Conservation (phyloP, 2,888 invertebrate species). For the Agrochola circellaris region DNA sequence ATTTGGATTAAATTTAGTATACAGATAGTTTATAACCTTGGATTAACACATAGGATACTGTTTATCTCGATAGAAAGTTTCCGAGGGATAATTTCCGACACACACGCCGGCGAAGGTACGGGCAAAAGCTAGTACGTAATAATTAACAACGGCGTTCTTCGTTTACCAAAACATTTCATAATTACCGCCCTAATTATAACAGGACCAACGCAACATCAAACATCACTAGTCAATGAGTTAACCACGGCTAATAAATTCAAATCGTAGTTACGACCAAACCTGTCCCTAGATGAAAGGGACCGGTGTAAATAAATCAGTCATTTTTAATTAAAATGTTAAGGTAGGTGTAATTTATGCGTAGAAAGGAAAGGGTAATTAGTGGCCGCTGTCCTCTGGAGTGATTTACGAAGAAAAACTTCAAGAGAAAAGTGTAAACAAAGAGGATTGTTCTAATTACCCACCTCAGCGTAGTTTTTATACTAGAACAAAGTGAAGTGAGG, state of each 20-base stretch:
- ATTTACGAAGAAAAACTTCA: constrained; percentile 59
- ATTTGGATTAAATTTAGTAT: too few relatives aligned
- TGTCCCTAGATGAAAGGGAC: constrained; percentile 47
- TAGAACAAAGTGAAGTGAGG: constrained; percentile 14
- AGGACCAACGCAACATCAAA: constrained; percentile 2
- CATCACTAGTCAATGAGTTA: constrained; percentile 3
- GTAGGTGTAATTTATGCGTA: constrained; percentile 67
- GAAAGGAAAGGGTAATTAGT: constrained; percentile 68
- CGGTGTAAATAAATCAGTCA: constrained; percentile 73
- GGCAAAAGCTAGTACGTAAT: too few relatives aligned
- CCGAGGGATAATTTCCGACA: too few relatives aligned
- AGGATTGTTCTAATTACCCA: constrained; percentile 52
- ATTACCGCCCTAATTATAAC: not conserved
- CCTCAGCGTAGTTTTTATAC: constrained; percentile 43
- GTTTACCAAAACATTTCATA: constrained; percentile 13
- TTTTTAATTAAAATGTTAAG: constrained; percentile 74
- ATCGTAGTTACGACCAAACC: not conserved
- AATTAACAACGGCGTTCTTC: not conserved
- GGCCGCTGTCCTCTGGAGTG: constrained; percentile 45
- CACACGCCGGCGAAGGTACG: too few relatives aligned
- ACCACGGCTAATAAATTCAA: constrained; percentile 11
- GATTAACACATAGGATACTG: too few relatives aligned
- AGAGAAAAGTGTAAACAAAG: constrained; percentile 48
- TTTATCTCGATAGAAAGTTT: too few relatives aligned
- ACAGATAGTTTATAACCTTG: too few relatives aligned